Base-by-base conservation (phyloP, 2,888 invertebrate genomes). In the Microdon myrmicae region DNA sequence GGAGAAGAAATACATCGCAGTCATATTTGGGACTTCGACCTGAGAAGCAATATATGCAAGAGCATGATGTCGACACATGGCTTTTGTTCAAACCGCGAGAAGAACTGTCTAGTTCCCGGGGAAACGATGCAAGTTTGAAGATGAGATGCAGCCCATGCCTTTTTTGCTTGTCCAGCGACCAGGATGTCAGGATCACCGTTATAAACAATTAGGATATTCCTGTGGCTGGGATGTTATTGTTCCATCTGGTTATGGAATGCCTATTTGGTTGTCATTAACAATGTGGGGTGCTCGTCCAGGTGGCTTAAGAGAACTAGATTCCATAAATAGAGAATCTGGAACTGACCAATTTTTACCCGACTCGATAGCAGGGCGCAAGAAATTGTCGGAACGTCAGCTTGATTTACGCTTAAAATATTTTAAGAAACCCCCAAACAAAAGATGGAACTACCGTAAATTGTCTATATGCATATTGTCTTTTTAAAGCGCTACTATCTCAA, bases 171-270 rank as follows among this genome's bases (percentile, higher is more conserved):
- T 95, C 66, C 93, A 92, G 73, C 84, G 86, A 66, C 87, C 90
- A 23, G 91, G 91, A n/a, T 84, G 83, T 45, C 84, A 83, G 71
- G 76, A 81, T 29, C 48, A 80, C 1, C 68, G 68, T 35, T 81
- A 77, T 54, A 85, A 84, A 67, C 83, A 82, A 70, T 69, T 85
- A 68, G 83, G 90, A 8, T 90, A 87, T 76, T 86, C 87, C 9
- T 84, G 87, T 77, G 94, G 96, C 4, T 92, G 94, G 89, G 97
- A 97, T 77, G 74, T 97, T 4, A 86, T 97, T 54, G 72, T 90
- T 9, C 96, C 96, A 1, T 82, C 87, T 25, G 88, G 88, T 4
- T 96, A 95, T 88, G 90, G 90, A 2, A 86, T 92, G 82, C 82
- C 90, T 14, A 87, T 95, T 70, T 96, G 95, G 95, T 79, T 92